These are phyloP conservation scores for Epinotia demarniana DNA, from an alignment of 2,888 invertebrate genomes.

Conservation along the genomic window DNA sequence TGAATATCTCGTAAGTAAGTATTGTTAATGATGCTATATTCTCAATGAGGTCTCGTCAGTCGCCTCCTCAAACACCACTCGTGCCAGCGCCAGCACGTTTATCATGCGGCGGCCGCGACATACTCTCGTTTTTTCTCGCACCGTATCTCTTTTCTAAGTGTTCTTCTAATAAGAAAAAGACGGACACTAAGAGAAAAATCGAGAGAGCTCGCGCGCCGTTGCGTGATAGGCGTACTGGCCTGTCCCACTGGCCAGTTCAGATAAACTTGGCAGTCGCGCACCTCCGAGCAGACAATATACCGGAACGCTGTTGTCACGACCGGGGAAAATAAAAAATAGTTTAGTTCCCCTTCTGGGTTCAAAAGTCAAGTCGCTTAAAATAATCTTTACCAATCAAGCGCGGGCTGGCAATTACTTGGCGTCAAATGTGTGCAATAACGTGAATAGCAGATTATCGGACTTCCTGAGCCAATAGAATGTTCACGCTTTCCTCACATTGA, in stretches of 20 bases:
- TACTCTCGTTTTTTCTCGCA: too few relatives aligned
- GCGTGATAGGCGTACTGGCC: too few relatives aligned
- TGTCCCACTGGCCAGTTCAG: too few relatives aligned
- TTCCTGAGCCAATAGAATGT: slow-evolving; percentile 16
- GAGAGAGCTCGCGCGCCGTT: too few relatives aligned
- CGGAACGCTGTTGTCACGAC: not conserved
- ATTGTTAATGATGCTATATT: not conserved
- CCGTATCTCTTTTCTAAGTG: too few relatives aligned
- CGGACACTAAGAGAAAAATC: too few relatives aligned
- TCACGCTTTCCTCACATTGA: slow-evolving; percentile 27
- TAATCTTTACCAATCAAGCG: not conserved
- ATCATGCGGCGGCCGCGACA: too few relatives aligned
- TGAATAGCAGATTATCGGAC: not conserved
- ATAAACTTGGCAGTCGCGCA: too few relatives aligned
- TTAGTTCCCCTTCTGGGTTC: not conserved
- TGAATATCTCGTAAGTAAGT: not conserved
- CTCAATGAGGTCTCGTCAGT: not conserved
- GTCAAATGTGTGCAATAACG: slow-evolving; percentile 2
- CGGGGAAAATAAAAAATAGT: not conserved
- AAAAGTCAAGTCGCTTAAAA: not conserved
- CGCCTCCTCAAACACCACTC: too few relatives aligned
- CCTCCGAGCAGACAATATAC: too few relatives aligned
- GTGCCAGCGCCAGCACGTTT: too few relatives aligned
- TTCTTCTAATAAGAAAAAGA: too few relatives aligned
- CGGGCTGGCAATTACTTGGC: not conserved